Base-by-base conservation (phyloP, 2,113 vertebrate species). In the Pelodiscus sinensis region DNA sequence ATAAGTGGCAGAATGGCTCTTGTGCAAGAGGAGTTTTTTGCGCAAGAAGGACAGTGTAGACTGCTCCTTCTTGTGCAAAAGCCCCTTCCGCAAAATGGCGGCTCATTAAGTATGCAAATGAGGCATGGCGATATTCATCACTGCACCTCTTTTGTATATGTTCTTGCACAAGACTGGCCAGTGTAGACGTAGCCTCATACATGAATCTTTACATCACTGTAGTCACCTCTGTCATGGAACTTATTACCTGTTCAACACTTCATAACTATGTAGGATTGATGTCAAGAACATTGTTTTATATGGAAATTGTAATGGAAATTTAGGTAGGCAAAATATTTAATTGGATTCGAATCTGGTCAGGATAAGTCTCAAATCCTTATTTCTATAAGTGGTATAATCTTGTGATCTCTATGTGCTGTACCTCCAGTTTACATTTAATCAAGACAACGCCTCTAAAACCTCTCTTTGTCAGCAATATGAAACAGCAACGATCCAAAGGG, bases 371-470 rank as follows among this genome's bases (percentile, higher is more conserved):
- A 86, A 84, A 81, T 21, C 6, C 2, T 86, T 86, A 78, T 51
- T 57, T 50, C 22, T 52, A 52, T 65, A 38, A 56, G 25, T 80
- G 60, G 51, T 71, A 88, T 90, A 44, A 81, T 65, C 14, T 65
- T 29, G 0, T 0, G 57, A 22, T 21, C 35, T 35, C 85, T 81
- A 79, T 0, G 0, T 62, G 27, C 21, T 50, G 24, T 51, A n/a
- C 14, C 51, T 65, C 55, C 75, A 24, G 57, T 89, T 84, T 75
- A 35, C 50, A 31, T 71, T 87, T 85, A 85, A 60, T 27, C n/a
- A 58, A 6, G 44, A 24, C 31, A 91, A 21, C 4, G 73, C 8
- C 19, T 81, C 65, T 25, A 88, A n/a, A 35, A 92, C 52, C 2
- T 65, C 18, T 6, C 25, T 14, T 3, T 44, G 29, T 50, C 58